Evolutionary conservation across 2,113 vertebrate species (phyloP), one percentile per base, ranked within the genome.

Genomic region (Pomatostomus ruficeps): DNA sequence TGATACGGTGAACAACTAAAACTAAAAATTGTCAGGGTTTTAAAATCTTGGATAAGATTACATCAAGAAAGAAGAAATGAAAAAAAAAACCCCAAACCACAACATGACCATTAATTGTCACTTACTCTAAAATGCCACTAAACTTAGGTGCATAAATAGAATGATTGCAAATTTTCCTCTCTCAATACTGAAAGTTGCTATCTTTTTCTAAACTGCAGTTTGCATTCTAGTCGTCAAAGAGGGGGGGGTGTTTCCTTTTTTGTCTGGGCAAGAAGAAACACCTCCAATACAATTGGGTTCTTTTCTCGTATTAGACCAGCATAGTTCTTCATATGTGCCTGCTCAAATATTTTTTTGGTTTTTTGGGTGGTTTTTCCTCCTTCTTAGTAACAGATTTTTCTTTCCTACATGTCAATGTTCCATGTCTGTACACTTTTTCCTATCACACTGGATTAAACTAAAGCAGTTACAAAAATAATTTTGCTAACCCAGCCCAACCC

Each of bases 201-300:
- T 61, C 12, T 7, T 61, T 84, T 66, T 45, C 62, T 63, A 25
- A 79, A 36, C 11, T 26, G 26, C 5, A 75, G 10, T 11, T 49
- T 36, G 12, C 8, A 68, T 76, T 68, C 21, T 19, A 54, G 22
- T 13, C 4, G n/a, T n/a, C 18, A 59, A 33, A 40, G 7, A 11
- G 4, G 1, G 0, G 1, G 2, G 3, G 1, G 5, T 36, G n/a
- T 42, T 54, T 2, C 15, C 79, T 46, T 35, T 51, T 46, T 20
- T 7, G 2, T 68, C 36, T 51, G 22, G 25, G 61, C 13, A 67
- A 75, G 42, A 84, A 91, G 20, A 70, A 91, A 71, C 10, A 84
- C 2, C 12, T 78, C 28, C 26, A 77, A 28, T 18, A 65, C 4
- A 5, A 28, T 0, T 59, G 18, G 3, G 9, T 18, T 72, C 2